Percentiles rank a stretch among this genome's conserved stretches.
Conservation (phyloP, 2,797 vertebrate species). For the Merluccius polli region DNA sequence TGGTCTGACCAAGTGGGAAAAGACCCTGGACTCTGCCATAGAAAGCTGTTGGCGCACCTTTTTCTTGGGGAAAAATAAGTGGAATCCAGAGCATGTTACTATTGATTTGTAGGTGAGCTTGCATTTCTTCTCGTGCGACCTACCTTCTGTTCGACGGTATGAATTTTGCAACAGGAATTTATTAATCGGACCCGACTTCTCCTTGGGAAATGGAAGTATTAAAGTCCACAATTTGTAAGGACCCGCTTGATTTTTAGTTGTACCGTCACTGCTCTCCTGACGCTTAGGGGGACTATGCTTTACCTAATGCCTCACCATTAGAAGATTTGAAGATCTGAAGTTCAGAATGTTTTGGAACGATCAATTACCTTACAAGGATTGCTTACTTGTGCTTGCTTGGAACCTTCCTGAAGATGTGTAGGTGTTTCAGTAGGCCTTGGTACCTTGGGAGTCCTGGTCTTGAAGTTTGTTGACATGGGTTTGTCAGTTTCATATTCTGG, state of each 20-base stretch:
- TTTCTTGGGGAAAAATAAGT: background rate
- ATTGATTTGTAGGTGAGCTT: slow-evolving; percentile 25
- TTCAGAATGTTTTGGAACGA: slow-evolving; percentile 23
- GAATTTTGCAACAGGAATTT: background rate
- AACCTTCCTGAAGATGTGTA: slow-evolving; percentile 25
- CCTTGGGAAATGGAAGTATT: background rate
- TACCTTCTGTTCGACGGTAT: background rate
- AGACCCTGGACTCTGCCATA: slow-evolving; percentile 12
- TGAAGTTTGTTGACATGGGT: background rate
- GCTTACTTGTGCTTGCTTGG: slow-evolving; percentile 24
- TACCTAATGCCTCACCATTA: background rate
- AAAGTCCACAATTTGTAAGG: background rate
- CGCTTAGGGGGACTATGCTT: background rate
- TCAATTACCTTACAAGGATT: slow-evolving; percentile 22
- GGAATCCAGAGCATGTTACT: background rate
- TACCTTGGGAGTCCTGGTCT: background rate
- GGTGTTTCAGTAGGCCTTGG: slow-evolving; percentile 21
- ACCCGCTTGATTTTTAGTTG: background rate
- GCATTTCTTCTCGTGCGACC: background rate
- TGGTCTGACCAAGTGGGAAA: slow-evolving; percentile 17
- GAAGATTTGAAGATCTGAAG: slow-evolving; percentile 9
- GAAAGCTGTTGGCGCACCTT: background rate
- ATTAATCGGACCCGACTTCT: background rate
- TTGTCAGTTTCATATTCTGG: background rate
- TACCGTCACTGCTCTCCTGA: background rate